These are phyloP conservation scores for Setipinna tenuifilis DNA, from an alignment of 2,797 vertebrate species.

Conservation along the genomic window DNA sequence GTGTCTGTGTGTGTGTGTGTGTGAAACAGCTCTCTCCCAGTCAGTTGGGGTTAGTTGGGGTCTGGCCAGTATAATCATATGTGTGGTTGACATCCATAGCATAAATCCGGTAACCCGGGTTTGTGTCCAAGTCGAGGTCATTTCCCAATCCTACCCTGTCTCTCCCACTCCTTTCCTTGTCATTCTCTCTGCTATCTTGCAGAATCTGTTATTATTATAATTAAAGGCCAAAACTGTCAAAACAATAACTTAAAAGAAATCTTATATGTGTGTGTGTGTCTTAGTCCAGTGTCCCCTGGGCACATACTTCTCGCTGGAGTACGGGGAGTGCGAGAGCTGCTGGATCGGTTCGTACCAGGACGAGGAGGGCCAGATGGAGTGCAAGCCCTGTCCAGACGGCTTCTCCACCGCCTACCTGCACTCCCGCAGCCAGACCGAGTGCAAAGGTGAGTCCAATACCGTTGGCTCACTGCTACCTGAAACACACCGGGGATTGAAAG, in stretches of 20 bases:
- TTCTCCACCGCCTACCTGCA: conserved; percentile 92
- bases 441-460: conserved; percentile 81
- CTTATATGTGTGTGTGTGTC: conserved; percentile 40
- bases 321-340: conserved; percentile 91
- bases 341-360: conserved; percentile 92
- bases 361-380: conserved; percentile 92
- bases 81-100: too few relatives aligned
- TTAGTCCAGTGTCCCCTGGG: conserved; percentile 94
- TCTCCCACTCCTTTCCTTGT: not conserved
- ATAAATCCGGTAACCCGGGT: too few relatives aligned
- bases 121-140: too few relatives aligned
- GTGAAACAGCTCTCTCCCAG: not conserved
- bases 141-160: too few relatives aligned
- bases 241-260: too few relatives aligned
- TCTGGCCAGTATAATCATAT: too few relatives aligned
- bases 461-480: too few relatives aligned
- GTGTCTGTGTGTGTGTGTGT: not conserved
- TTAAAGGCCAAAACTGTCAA: too few relatives aligned
- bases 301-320: conserved; percentile 90
- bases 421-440: conserved; percentile 87
- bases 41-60: too few relatives aligned
- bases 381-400: conserved; percentile 86
- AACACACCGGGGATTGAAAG: not conserved
- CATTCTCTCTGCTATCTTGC: not conserved
- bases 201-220: too few relatives aligned